Base-by-base conservation (phyloP, 2,888 invertebrate genomes). In the Lepidonotus clava region DNA sequence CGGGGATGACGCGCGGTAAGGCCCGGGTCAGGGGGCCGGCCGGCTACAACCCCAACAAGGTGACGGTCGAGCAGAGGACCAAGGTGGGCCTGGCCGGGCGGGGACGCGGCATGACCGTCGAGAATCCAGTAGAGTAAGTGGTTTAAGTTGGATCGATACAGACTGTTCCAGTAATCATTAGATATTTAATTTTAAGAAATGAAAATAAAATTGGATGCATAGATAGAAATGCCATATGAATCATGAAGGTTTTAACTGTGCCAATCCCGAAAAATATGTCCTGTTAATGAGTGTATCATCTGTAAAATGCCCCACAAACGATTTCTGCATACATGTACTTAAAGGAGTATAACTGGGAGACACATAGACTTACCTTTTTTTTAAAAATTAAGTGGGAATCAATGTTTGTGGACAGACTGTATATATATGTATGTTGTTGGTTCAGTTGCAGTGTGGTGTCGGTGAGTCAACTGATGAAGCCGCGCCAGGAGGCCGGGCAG, bases 21-120 rank as follows among this genome's bases (percentile, higher is more conserved):
- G 6, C 80, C 46, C 80, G 80, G 18, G 28, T 51, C 46, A 53
- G 83, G n/a, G 83, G 83, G 24, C 38, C 53, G 4, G 53, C 83
- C 14, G 83, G 83, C 2, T 61, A 77, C 53, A 32, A 53, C 76
- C 46, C 66, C 18, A 83, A 61, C 67, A 56, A 80, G 34, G 71
- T 88, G 28, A 87, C 86, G 24, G 83, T 88, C n/a, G 87, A 86
- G 71, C 90, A 53, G 90, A 90, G 84, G 84, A 90, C 53, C 4
- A 34, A 21, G 1, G 8, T 38, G 1, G 56, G 21, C 14, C 34
- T 34, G 46, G 41, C 34, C 83, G 83, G 24, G 51, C 56, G 86
- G 1, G 89, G 89, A 34, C 77, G 89, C 46, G 89, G 89, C 36
- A 88, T 89, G 86, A 89, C 89, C 0, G 88, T 90, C n/a, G 89